phyloP scores from a whole-genome alignment of 2,113 vertebrate genomes.

The Phycodurus eques region DNA sequence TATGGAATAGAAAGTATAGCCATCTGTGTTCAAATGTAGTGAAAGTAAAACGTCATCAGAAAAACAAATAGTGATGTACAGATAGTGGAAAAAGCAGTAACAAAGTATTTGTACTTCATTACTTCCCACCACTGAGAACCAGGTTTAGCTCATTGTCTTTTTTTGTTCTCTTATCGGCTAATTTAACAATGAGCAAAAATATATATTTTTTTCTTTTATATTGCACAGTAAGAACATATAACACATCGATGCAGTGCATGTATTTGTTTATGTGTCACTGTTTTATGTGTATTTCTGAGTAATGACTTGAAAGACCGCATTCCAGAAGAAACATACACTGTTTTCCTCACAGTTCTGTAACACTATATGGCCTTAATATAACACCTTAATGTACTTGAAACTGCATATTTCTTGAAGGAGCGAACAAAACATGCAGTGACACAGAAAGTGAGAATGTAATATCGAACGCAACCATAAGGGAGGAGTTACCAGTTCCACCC shows the following conservation, averaged over 20 bases:
- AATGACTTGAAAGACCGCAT: constrained; percentile 6
- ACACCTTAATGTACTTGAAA: constrained; percentile 34
- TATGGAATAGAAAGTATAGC: too few relatives aligned
- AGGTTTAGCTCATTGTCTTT: constrained; percentile 65
- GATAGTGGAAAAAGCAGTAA: too few relatives aligned
- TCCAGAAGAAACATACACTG: constrained; percentile 24
- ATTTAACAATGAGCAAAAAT: constrained; percentile 42
- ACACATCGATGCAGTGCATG: background rate
- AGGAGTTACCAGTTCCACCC: constrained; percentile 35
- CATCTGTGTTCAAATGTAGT: too few relatives aligned
- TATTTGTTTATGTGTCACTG: background rate
- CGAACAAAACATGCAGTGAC: background rate
- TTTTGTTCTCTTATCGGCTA: constrained; percentile 64
- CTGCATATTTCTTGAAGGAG: constrained; percentile 19
- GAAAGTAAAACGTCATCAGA: too few relatives aligned
- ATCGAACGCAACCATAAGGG: constrained; percentile 14
- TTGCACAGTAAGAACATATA: constrained; percentile 2
- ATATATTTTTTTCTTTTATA: background rate
- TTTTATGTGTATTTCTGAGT: constrained; percentile 3
- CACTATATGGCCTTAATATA: constrained; percentile 29
- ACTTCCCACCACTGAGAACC: constrained; percentile 32
- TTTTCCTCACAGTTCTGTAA: constrained; percentile 16
- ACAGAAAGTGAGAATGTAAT: constrained; percentile 7
- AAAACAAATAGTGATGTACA: too few relatives aligned
- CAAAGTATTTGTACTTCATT: too few relatives aligned